phyloP scores from a whole-genome alignment of 1,140 invertebrate genomes.

The Hycleus cichorii region DNA sequence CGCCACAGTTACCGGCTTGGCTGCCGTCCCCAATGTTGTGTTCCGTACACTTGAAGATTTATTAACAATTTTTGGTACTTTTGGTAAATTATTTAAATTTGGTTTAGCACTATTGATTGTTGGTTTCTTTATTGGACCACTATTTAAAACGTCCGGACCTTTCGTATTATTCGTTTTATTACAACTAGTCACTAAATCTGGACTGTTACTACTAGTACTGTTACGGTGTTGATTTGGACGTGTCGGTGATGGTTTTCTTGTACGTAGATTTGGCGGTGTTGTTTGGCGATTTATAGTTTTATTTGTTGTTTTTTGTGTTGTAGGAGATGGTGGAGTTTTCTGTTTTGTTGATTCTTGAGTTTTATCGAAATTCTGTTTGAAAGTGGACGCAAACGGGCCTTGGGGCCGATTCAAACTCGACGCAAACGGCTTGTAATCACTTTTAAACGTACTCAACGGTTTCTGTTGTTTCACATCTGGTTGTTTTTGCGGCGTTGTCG shows the following conservation, averaged over 20 bases:
- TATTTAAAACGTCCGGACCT: slow-evolving; percentile 54
- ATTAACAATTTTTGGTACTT: no score
- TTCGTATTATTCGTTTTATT: slow-evolving; percentile 45
- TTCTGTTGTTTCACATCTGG: slow-evolving; percentile 4
- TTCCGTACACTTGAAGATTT: no score
- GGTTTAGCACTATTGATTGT: slow-evolving; percentile 24
- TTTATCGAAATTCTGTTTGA: slow-evolving; percentile 17
- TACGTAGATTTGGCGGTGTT: slow-evolving; percentile 44
- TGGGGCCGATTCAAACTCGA: slow-evolving; percentile 32
- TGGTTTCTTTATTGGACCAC: slow-evolving; percentile 29
- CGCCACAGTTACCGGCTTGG: slow-evolving; percentile 30
- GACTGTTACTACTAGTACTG: slow-evolving; percentile 48
- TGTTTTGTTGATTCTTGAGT: slow-evolving; percentile 5
- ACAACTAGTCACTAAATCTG: slow-evolving; percentile 64
- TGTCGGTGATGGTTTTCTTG: slow-evolving; percentile 38
- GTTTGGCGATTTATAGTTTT: slow-evolving; percentile 44
- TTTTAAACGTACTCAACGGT: slow-evolving; percentile 29
- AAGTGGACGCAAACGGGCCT: slow-evolving; percentile 33
- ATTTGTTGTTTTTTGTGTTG: slow-evolving; percentile 35
- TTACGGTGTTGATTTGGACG: slow-evolving; percentile 33
- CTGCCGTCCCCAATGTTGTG: slow-evolving; percentile 13
- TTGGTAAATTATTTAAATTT: background rate
- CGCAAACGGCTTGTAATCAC: slow-evolving; percentile 34
- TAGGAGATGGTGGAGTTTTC: slow-evolving; percentile 37
- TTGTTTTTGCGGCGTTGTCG: slow-evolving; percentile 33